A percentile compares a stretch with the other conserved stretches of the same genome.
phyloP scores from a whole-genome alignment of 2,797 vertebrate genomes.

The Hoplostethus atlanticus region DNA sequence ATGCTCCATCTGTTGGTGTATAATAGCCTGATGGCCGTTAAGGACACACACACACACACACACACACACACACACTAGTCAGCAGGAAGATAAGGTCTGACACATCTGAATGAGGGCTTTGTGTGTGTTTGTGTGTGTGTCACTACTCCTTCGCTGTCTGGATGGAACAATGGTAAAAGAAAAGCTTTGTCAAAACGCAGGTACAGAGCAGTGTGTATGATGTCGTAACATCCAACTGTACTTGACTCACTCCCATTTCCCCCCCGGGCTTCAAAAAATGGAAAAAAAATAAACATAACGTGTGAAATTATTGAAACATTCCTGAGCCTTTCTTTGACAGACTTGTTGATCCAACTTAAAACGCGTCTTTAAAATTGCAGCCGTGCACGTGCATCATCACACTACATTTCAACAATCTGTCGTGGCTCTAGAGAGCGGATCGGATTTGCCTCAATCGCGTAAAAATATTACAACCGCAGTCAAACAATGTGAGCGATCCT shows the following conservation, averaged over 20 bases:
- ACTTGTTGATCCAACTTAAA: not conserved
- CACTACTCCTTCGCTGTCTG: constrained; percentile 3
- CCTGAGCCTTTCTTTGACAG: constrained; percentile 15
- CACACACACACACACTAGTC: constrained; percentile 68
- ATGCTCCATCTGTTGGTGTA: constrained; percentile 98
- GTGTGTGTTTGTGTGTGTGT: constrained; percentile 26
- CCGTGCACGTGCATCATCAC: not conserved
- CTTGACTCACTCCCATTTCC: constrained; percentile 2
- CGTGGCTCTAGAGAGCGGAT: constrained; percentile 26
- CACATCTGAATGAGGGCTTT: constrained; percentile 69
- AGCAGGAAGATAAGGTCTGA: constrained; percentile 67
- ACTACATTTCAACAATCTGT: constrained; percentile 22
- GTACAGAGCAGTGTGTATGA: constrained; percentile 41
- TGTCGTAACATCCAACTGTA: constrained; percentile 26
- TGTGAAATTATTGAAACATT: not conserved
- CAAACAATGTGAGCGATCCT: constrained; percentile 30
- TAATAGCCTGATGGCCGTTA: constrained; percentile 97
- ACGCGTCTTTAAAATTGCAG: not conserved
- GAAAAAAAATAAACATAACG: constrained; percentile 12
- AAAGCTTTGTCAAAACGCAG: constrained; percentile 61
- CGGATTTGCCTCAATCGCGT: constrained; percentile 35
- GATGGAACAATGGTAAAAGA: constrained; percentile 55
- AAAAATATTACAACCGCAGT: constrained; percentile 44
- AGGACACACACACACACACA: constrained; percentile 83
- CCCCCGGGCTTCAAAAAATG: too few species aligned